Evolutionary conservation across 2,113 vertebrate species (phyloP), one percentile per base, ranked within the genome.

Genomic region (Ardeotis arabs): DNA sequence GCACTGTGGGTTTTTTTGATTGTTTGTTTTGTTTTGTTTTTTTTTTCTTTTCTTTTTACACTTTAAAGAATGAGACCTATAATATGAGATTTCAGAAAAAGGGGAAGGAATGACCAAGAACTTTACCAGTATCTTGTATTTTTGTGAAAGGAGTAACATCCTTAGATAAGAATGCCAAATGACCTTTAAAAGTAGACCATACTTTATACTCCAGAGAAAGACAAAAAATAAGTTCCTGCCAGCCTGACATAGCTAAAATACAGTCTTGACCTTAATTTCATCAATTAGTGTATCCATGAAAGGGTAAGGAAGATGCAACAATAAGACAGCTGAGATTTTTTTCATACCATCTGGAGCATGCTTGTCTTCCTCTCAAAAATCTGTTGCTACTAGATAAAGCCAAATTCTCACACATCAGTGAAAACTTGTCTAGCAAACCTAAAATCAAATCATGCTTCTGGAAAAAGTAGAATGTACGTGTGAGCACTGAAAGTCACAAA

Each of bases 371-470:
- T 89, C 91, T 91, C 84, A 91, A 92, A 96, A 96, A 94, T 95
- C 91, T 96, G 94, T 94, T 96, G 73, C 77, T 96, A 69, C 73
- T 93, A 76, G 87, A 82, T 93, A 79, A 81, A 95, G 89, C 95
- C 89, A 96, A 84, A 91, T 93, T 94, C 89, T 96, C 84, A 87
- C 89, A 91, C 74, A 91, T 82, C 84, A 75, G 66, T 87, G 94
- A 72, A 91, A 94, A 79, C 68, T 75, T 44, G 93, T 96, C 95
- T 96, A 96, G 87, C 77, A 91, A 89, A 95, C 64, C 62, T 93
- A 25, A 96, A 96, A 89, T 89, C 52, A 89, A 75, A 56, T 53
- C 20, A 60, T 75, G 49, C 62, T 84, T 94, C 84, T 94, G 62
- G 73, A 83, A 82, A 75, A 89, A 78, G 12, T 56, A 39, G 39